phyloP scores from a whole-genome alignment of 2,797 vertebrate species.

The Orientallactaga sibirica region DNA sequence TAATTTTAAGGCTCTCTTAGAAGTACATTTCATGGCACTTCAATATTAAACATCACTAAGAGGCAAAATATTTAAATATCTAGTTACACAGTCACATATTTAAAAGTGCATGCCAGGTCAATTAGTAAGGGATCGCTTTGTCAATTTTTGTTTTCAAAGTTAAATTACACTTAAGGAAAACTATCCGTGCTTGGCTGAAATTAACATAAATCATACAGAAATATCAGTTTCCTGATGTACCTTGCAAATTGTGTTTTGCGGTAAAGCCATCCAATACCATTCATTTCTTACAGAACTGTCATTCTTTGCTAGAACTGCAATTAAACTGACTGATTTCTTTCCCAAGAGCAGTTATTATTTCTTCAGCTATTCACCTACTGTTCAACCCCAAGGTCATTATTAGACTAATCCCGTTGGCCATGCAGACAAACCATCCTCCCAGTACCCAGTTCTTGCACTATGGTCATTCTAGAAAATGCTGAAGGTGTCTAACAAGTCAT shows the following conservation, averaged over 20 bases:
- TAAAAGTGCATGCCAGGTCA: conserved; percentile 70
- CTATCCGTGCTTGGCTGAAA: conserved; percentile 79
- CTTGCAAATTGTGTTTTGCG: conserved; percentile 81
- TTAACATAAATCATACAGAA: conserved; percentile 71
- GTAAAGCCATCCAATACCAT: conserved; percentile 53
- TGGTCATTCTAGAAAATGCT: conserved; percentile 53
- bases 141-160: conserved; percentile 74
- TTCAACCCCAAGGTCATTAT: conserved; percentile 76
- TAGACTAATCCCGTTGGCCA: conserved; percentile 78
- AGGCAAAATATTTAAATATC: conserved; percentile 78
- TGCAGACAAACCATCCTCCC: conserved; percentile 73
- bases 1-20: conserved; percentile 85
- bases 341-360: conserved; percentile 19
- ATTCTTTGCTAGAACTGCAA: conserved; percentile 74
- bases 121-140: conserved; percentile 70
- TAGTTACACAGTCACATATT: not conserved
- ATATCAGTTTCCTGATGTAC: conserved; percentile 74
- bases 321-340: conserved; percentile 40
- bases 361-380: conserved; percentile 71
- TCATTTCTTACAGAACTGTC: conserved; percentile 76
- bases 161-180: conserved; percentile 81
- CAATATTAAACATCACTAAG: conserved; percentile 75
- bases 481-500: conserved; percentile 94
- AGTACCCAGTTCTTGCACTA: conserved; percentile 50
- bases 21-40: conserved; percentile 86